Base-by-base conservation (phyloP, 2,797 vertebrate genomes). In the Sebastes diploproa region DNA sequence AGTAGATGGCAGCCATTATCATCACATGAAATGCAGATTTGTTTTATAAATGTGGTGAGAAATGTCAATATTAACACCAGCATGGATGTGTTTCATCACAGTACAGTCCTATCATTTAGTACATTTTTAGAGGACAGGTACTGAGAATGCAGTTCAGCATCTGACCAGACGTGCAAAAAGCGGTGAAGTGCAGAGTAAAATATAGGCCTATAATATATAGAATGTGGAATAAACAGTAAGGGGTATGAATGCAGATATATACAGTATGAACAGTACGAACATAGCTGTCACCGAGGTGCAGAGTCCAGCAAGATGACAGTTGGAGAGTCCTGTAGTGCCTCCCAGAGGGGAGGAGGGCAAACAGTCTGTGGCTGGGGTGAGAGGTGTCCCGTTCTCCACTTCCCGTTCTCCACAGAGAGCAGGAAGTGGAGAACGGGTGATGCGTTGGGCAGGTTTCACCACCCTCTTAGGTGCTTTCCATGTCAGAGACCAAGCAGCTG, bases 181-280 rank as follows among this genome's bases (percentile, higher is more conserved):
- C 1, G 3, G 50, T 55, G 0, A 12, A 55, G n/a, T 55, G n/a
- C 50, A 54, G 50, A 54, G 1, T 54, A 54, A 54, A 54, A 54
- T 54, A 54, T 22, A 11, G 20, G 1, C 16, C 16, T 46, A 4
- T 50, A 55, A 55, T 55, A 55, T 22, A 23, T 23, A 0, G 46
- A 23, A 1, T 23, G n/a, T 55, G 2, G 11, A 55, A 55, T 55
- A 46, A 46, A 46, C 42, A 46, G 16, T 18, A 23, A 55, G 20
- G 50, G 20, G 20, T 54, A 2, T n/a, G 50, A 54, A 11, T 54
- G 46, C 46, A 22, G 4, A 54, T 54, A 22, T 23, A 12, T 55
- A 55, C 5, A 55, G n/a, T 55, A 0, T 55, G 10, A 55, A 0
- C 10, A 55, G 10, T 0, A 55, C 0, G n/a, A 54, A n/a, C 7